Evolutionary conservation across 2,888 invertebrate species (phyloP), one percentile per base, ranked within the genome.

Genomic region (Drosophila engyochracea): DNA sequence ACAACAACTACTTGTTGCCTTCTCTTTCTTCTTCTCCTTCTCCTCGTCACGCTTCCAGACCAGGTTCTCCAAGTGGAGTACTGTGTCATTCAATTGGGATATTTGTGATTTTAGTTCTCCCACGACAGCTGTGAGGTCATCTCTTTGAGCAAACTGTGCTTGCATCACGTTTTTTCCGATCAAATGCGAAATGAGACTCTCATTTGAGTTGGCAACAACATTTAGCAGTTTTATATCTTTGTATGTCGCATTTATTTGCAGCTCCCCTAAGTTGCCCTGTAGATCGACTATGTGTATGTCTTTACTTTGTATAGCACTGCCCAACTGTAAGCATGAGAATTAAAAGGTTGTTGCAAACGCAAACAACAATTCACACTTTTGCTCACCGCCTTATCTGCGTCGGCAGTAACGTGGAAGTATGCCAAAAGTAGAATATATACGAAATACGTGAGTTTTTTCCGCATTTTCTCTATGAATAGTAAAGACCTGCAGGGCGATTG

Each of bases 241-340:
- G 7, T 70, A 80, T n/a, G 66, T 79, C 4, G 79, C 77, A 59
- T 79, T 80, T 9, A 79, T 47, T 19, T 54, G 59, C 16, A 61
- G 22, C 1, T n/a, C 51, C 2, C 69, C 81, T 16, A 76, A 22
- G 4, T 41, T 70, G 1, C 81, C 76, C 10, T 74, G 76, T 0
- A 80, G 16, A 51, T 80, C 73, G 14, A 76, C 44, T 19, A 79
- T 76, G 0, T 67, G 63, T n/a, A 79, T 76, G 6, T 49, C 16
- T 59, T 79, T 80, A 2, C 63, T 64, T 33, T 76, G 57, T 1
- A 79, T 22, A 0, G 31, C 19, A 16, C 62, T 73, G 31, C 30
- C 33, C 49, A 59, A 16, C 78, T 78, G 52, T 28, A 44, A 78
- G 60, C 19, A 39, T 5, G 10, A 53, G 33, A 28, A 12, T 12